A percentile compares a stretch with the other conserved stretches of the same genome.
Evolutionary conservation across 2,888 invertebrate genomes (phyloP).

Genomic region (Ommatoiulus sabulosus): DNA sequence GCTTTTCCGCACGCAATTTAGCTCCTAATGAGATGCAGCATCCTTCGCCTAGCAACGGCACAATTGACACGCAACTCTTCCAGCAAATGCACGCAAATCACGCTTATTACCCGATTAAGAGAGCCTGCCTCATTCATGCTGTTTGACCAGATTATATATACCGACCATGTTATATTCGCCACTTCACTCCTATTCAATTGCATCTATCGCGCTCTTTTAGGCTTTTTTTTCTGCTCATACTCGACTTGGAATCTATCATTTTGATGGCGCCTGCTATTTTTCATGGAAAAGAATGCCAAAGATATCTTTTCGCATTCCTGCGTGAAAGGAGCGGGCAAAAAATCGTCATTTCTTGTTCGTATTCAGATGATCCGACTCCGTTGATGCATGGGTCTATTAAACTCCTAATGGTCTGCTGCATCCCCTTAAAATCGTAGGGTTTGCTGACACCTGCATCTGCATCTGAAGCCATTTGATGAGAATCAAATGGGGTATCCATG

Average conservation of each 20-base stretch:
- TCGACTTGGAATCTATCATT: not conserved
- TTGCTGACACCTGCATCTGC: not conserved
- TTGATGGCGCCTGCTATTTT: slow-evolving; percentile 35
- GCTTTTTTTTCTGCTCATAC: not conserved
- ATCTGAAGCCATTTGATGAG: not conserved
- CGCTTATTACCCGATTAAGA: slow-evolving; percentile 42
- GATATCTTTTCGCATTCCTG: slow-evolving; percentile 32
- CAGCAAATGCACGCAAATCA: slow-evolving; percentile 45
- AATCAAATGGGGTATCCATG: not conserved
- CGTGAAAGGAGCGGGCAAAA: slow-evolving; percentile 2
- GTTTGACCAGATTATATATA: not conserved
- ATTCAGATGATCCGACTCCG: not conserved
- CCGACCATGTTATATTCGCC: not conserved
- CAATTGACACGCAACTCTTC: slow-evolving; percentile 18
- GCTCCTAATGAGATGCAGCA: slow-evolving; percentile 30
- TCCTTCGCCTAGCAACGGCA: slow-evolving; percentile 47
- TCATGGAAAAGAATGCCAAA: slow-evolving; percentile 32
- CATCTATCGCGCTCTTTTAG: not conserved
- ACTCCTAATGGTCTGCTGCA: not conserved
- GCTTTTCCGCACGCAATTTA: slow-evolving; percentile 7
- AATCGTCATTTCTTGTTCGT: not conserved
- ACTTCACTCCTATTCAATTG: not conserved
- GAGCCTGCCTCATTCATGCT: slow-evolving; percentile 9
- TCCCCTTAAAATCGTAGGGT: not conserved
- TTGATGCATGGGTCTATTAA: slow-evolving; percentile 33